A percentile compares a stretch with the other conserved stretches of the same genome.
Evolutionary conservation across 2,888 invertebrate genomes (phyloP).

Genomic region (Microplitis manilae): DNA sequence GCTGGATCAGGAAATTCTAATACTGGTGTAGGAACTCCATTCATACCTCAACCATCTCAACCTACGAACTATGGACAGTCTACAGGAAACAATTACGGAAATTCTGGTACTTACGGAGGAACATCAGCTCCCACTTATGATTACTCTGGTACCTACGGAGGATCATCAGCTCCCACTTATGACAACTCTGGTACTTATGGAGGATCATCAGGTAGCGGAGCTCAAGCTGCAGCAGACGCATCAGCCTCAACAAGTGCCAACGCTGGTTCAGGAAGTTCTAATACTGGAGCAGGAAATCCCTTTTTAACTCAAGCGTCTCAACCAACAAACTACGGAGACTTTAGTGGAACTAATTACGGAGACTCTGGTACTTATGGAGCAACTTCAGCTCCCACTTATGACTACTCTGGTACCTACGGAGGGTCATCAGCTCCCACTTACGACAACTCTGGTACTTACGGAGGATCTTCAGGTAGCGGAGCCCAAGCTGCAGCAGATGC

Average conservation of each 20-base stretch:
- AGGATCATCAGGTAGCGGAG: background rate
- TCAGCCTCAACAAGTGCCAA: background rate
- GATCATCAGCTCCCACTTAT: background rate
- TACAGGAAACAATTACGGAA: background rate
- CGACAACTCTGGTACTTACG: no score
- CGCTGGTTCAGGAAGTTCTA: background rate
- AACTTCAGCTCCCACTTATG: background rate
- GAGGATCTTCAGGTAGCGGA: background rate
- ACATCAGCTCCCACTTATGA: background rate
- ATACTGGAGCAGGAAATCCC: background rate
- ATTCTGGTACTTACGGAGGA: background rate
- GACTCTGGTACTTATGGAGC: background rate
- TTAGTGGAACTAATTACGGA: background rate
- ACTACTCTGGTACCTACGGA: background rate
- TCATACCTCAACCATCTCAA: background rate
- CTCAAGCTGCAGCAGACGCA: background rate
- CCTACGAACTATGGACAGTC: background rate
- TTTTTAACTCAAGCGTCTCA: background rate
- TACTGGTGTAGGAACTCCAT: background rate
- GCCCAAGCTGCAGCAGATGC: background rate
- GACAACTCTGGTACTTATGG: background rate
- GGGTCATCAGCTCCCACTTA: background rate
- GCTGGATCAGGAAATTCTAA: slow-evolving; percentile 17
- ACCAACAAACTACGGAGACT: background rate
- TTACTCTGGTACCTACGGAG: background rate